Evolutionary conservation across 2,797 vertebrate species (phyloP), one percentile per base, ranked within the genome.

Genomic region (Taeniopygia guttata): DNA sequence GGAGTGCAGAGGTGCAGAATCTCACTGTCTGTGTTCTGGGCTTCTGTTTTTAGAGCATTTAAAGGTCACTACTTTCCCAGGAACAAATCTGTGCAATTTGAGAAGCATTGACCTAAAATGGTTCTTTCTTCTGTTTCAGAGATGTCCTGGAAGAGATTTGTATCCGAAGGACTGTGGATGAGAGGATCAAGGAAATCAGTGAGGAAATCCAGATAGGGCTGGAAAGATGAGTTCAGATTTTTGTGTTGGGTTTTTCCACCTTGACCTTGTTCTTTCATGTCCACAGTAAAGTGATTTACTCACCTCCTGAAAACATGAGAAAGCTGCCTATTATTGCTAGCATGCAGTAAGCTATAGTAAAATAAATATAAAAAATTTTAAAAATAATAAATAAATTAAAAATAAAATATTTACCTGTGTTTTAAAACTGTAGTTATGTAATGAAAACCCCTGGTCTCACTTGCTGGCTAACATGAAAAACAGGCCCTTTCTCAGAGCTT

Each of bases 101-200:
- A 88, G 87, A 52, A 45, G 22, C 43, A 26, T 7, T 86, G 66
- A 42, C 54, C 73, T 92, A 19, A 92, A 89, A 59, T 21, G 68
- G 11, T 52, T 52, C 51, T 32, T 49, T n/a, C 72, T 95, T 95
- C 70, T 93, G 34, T 96, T 97, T 58, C 97, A 99, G 99, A 84
- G 98, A 98, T 74, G 82, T 93, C 16, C 96, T 93, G 36, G 97
- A 99, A 78, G 97, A 98, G 95, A 97, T 98, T 69, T 98, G 98
- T 38, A 97, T 99, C 93, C 98, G 97, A 96, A 99, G 97, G 96
- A 98, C 98, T 1, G 99, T 99, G 81, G 99, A 99, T 83, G 98
- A 98, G 12, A 99, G 98, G 98, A 99, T 99, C 97, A 97, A 90
- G 87, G 94, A 94, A 22, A 97, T 98, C 73, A 98, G 94, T 93